phyloP scores from a whole-genome alignment of 2,888 invertebrate genomes.

The Craniophora ligustri region DNA sequence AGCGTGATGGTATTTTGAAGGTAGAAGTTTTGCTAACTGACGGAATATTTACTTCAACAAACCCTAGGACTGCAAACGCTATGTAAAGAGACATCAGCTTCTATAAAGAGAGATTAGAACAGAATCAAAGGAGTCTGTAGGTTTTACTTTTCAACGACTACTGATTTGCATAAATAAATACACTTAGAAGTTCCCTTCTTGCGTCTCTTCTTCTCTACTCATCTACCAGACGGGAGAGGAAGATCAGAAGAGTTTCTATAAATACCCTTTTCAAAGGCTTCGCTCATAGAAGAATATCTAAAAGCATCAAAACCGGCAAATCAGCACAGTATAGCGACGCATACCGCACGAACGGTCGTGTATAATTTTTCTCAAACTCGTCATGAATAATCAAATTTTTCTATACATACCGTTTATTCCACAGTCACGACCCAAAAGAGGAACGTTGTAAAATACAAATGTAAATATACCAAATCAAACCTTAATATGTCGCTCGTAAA shows the following conservation, averaged over 20 bases:
- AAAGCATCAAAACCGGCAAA: slow-evolving; percentile 43
- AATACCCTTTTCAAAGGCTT: background rate
- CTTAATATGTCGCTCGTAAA: slow-evolving; percentile 69
- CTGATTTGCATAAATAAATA: too few relatives aligned
- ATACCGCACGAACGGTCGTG: slow-evolving; percentile 62
- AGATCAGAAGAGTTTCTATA: background rate
- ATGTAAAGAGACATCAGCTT: too few relatives aligned
- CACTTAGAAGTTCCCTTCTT: background rate
- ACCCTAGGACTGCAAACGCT: too few relatives aligned
- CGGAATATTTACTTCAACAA: background rate
- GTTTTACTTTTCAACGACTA: too few relatives aligned
- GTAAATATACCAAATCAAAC: slow-evolving; percentile 68
- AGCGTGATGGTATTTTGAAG: slow-evolving; percentile 55
- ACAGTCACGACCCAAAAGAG: slow-evolving; percentile 58
- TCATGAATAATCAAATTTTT: slow-evolving; percentile 88
- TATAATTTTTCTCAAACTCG: slow-evolving; percentile 84
- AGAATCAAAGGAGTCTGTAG: too few relatives aligned
- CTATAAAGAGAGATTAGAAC: too few relatives aligned
- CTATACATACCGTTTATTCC: slow-evolving; percentile 85
- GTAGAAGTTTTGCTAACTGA: slow-evolving; percentile 12
- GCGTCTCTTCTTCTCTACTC: background rate
- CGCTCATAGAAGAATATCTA: slow-evolving; percentile 11
- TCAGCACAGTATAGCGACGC: slow-evolving; percentile 60
- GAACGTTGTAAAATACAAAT: slow-evolving; percentile 60
- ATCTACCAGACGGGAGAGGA: background rate